Evolutionary conservation across 2,888 invertebrate genomes (phyloP), one percentile per base, ranked within the genome.

Genomic region (Lordiphosa fenestrarum): DNA sequence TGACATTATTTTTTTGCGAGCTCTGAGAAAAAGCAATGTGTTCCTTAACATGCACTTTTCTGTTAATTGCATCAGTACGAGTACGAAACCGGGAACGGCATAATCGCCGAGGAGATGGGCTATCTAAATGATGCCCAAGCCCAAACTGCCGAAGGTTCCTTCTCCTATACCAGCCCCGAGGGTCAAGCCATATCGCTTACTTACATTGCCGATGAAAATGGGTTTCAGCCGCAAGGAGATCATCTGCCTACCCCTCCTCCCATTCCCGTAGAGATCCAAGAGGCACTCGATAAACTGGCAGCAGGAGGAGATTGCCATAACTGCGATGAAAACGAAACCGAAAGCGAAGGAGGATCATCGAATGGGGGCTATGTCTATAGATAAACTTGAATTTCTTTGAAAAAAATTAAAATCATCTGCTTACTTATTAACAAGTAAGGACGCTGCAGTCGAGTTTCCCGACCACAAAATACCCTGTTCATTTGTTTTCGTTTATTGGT

Each of bases 191-290:
- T 93, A 73, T 88, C 91, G 12, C 69, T 94, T 35, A 91, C 91
- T 35, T 95, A 94, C 90, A 90, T 92, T 48, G 94, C 94, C 81
- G 94, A 94, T 80, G 94, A 94, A 87, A 92, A 94, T 78, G 94
- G 94, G 87, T 91, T 91, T 74, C 91, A 87, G 55, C 88, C 89
- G n/a, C 71, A 74, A 54, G 95, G 95, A 36, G 94, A 93, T 46
- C 95, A 95, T 88, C 90, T 95, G 41, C 95, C 95, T 10, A 95
- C 95, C 6, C 94, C 95, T 4, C 95, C 95, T n/a, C 94, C 95
- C 15, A 93, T 95, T 69, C 95, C 95, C 6, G 91, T 92, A 51
- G 94, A 93, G 70, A 95, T 95, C 70, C 93, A 93, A 78, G 89
- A 89, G 62, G 87, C 88, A 0, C 67, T 89, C 44, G 88, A 87